phyloP scores from a whole-genome alignment of 2,888 invertebrate species.

The Plusia festucae region DNA sequence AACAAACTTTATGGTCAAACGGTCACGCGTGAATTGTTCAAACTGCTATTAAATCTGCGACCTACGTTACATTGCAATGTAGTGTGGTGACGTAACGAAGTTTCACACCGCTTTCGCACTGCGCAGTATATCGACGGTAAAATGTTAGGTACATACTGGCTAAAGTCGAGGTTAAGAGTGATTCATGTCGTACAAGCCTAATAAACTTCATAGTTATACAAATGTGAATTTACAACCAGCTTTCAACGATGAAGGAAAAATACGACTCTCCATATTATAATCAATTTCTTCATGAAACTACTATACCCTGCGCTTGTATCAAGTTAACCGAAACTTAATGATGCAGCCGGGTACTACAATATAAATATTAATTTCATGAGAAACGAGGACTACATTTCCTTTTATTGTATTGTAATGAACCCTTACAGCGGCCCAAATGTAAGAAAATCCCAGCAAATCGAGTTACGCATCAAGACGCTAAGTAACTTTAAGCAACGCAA shows the following conservation, averaged over 20 bases:
- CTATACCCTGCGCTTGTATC: constrained; percentile 29
- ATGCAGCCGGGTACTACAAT: constrained; percentile 20
- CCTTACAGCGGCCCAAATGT: constrained; percentile 15
- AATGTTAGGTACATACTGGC: constrained; percentile 63
- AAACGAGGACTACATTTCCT: constrained; percentile 34
- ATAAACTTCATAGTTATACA: constrained; percentile 42
- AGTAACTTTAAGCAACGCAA: constrained; percentile 34
- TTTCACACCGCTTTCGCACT: constrained; percentile 57
- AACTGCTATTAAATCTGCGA: constrained; percentile 69
- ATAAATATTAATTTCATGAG: constrained; percentile 16
- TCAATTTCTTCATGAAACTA: constrained; percentile 35
- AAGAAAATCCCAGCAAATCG: constrained; percentile 8
- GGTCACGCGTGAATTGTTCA: constrained; percentile 67
- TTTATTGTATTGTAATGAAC: constrained; percentile 24
- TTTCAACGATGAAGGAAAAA: constrained; percentile 29
- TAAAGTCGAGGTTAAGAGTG: constrained; percentile 54
- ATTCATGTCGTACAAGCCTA: constrained; percentile 49
- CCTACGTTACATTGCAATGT: constrained; percentile 52
- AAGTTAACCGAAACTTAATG: constrained; percentile 35
- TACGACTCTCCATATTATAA: constrained; percentile 26
- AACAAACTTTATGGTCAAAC: constrained; percentile 63
- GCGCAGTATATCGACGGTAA: constrained; percentile 66
- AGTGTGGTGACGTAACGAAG: constrained; percentile 67
- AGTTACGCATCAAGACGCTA: constrained; percentile 42
- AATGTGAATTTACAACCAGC: constrained; percentile 41